Base-by-base conservation (phyloP, 2,113 vertebrate genomes). In the Aegotheles bennettii region DNA sequence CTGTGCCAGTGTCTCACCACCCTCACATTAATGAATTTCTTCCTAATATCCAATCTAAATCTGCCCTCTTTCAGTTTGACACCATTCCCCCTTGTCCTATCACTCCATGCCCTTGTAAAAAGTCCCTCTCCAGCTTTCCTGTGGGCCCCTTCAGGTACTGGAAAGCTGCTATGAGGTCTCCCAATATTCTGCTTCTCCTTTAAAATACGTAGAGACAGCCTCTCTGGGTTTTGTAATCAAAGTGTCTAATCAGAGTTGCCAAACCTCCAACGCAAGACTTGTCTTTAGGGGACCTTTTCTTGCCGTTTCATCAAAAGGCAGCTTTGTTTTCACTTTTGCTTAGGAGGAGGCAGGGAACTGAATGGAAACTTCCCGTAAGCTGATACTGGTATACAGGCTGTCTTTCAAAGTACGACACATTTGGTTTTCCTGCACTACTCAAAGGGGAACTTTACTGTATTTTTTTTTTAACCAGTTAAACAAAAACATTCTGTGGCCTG, bases 201-300 rank as follows among this genome's bases (percentile, higher is more conserved):
- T 84, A 47, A 64, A 45, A 56, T 40, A 14, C 3, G 0, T 61
- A 43, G 67, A 82, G 17, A 4, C 9, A 2, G 43, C 0, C 3
- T 56, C 38, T 42, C 3, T 60, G 13, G 1, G 1, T 36, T 87
- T 75, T 63, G 9, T 35, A 56, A 60, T 51, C 29, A 17, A 43
- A 43, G 6, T 42, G 11, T 45, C 13, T 81, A 18, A 54, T 17
- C 43, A 7, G 26, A 64, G 12, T 51, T 68, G 57, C 56, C 19
- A 64, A 24, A 28, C 10, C 11, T 79, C 24, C 19, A 60, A 56
- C 89, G 31, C 29, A 48, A 8, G 16, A 13, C 63, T 61, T 74
- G n/a, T 56, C 38, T 65, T 89, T 16, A 68, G 38, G 35, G 6
- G 19, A 29, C 10, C 3, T 4, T 50, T 61, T 60, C 53, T 76